Base-by-base conservation (phyloP, 2,113 vertebrate genomes). In the Bothrops jararaca region DNA sequence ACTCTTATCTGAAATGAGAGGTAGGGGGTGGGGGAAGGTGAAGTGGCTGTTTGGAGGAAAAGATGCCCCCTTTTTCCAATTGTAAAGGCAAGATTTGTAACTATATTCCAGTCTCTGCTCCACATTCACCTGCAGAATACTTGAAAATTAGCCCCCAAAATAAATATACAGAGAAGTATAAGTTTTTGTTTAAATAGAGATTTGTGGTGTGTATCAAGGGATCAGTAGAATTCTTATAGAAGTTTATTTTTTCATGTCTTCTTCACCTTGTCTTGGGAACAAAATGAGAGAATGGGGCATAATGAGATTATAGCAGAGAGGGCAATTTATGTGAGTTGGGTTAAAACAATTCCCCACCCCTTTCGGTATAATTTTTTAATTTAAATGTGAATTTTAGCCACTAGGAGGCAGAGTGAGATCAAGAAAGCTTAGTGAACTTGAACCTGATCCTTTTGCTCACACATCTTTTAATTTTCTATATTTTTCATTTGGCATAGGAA, bases 371-470 rank as follows among this genome's bases (percentile, higher is more conserved):
- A 13, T 88, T 85, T 57, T 48, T 69, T 29, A 24, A 24, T 53
- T n/a, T 52, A 52, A 50, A 95, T 95, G 97, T 95, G 86, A 90
- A 93, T 85, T 94, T 95, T 93, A 87, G 98, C 98, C 99, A 98
- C 98, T 99, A 99, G 99, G 98, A 98, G 98, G 99, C 99, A 99
- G 98, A 98, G 96, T 97, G 97, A 97, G 98, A 98, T 98, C 98
- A 98, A 97, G 97, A 98, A 98, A 98, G 97, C 96, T 95, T 95
- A 91, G 95, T 97, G 97, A 98, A 98, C 98, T 98, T 98, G 98
- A 98, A 98, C 98, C 98, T 98, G 98, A 98, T 97, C 98, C 96
- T 98, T 98, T 97, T 97, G 96, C 96, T 85, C 95, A 95, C 96
- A 95, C 96, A 97, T 96, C 97, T 95, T 93, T 93, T 93, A 93